These are phyloP conservation scores for Mystacides longicornis DNA, from an alignment of 2,888 invertebrate genomes.

Conservation along the genomic window DNA sequence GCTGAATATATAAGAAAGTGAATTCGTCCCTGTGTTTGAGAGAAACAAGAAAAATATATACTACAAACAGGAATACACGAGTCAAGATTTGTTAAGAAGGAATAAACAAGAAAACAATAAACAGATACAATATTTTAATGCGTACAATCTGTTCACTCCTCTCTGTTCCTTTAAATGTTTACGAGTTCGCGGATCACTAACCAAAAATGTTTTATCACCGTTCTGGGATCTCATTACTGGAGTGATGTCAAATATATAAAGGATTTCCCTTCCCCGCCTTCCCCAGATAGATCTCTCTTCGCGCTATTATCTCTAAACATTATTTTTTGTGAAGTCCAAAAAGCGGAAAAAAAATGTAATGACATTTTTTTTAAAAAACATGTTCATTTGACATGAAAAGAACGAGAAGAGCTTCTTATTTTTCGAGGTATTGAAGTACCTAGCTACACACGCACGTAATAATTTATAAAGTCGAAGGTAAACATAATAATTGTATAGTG, in stretches of 20 bases:
- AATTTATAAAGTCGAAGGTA: constrained; percentile 4
- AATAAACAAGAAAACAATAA: too few relatives aligned
- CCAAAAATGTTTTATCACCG: neutral
- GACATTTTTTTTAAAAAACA: constrained; percentile 22
- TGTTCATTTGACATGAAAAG: constrained; percentile 21
- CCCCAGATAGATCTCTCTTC: neutral
- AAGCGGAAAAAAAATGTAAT: constrained; percentile 16
- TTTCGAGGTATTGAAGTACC: too few relatives aligned
- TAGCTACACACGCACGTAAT: too few relatives aligned
- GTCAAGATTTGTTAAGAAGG: neutral
- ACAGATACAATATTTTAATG: too few relatives aligned
- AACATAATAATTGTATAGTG: neutral
- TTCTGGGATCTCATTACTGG: constrained; percentile 1
- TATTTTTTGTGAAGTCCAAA: neutral
- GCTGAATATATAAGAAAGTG: neutral
- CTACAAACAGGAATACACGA: neutral
- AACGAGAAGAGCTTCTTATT: neutral
- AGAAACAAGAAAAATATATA: neutral
- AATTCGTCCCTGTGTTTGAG: neutral
- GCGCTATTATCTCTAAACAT: too few relatives aligned
- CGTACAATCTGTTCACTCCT: too few relatives aligned
- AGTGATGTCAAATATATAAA: constrained; percentile 7
- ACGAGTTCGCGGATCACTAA: too few relatives aligned
- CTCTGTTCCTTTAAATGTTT: too few relatives aligned
- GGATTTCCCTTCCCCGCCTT: neutral